Percentiles rank a stretch among this genome's conserved stretches.
These are phyloP conservation scores for Pyrocoelia pectoralis DNA, from an alignment of 2,888 invertebrate species.

Conservation along the genomic window DNA sequence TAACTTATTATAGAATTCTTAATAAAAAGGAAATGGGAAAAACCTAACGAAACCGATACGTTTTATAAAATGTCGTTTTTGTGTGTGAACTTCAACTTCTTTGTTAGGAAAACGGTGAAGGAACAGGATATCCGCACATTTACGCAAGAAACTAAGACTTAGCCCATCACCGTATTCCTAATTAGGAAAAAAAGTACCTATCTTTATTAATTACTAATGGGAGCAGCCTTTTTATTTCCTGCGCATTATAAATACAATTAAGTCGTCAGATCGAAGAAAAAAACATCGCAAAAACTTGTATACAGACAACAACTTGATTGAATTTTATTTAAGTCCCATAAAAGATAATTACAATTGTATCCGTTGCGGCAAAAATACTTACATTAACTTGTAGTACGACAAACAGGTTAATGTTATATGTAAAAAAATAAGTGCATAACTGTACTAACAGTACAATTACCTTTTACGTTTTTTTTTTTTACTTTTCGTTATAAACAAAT, in stretches of 20 bases:
- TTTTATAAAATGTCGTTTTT: too few species aligned
- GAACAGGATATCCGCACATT: too few species aligned
- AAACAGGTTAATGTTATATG: not conserved
- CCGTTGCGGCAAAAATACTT: not conserved
- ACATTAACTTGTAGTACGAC: not conserved
- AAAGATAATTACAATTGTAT: slow-evolving; percentile 1
- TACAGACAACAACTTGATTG: not conserved
- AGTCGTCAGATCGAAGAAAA: not conserved
- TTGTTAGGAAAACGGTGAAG: too few species aligned
- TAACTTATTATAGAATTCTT: too few species aligned
- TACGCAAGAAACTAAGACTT: too few species aligned
- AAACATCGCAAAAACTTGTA: not conserved
- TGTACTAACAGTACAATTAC: not conserved
- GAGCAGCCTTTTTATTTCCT: not conserved
- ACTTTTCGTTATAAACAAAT: not conserved
- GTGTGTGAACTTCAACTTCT: too few species aligned
- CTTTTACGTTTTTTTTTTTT: not conserved
- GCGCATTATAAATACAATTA: not conserved
- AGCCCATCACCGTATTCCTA: too few species aligned
- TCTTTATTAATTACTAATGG: not conserved
- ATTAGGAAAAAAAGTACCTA: too few species aligned
- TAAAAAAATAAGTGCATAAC: not conserved
- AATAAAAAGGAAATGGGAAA: too few species aligned
- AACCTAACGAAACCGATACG: too few species aligned
- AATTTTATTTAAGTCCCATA: not conserved